Base-by-base conservation (phyloP, 2,797 vertebrate genomes). In the Sebastiscus albofasciatus region DNA sequence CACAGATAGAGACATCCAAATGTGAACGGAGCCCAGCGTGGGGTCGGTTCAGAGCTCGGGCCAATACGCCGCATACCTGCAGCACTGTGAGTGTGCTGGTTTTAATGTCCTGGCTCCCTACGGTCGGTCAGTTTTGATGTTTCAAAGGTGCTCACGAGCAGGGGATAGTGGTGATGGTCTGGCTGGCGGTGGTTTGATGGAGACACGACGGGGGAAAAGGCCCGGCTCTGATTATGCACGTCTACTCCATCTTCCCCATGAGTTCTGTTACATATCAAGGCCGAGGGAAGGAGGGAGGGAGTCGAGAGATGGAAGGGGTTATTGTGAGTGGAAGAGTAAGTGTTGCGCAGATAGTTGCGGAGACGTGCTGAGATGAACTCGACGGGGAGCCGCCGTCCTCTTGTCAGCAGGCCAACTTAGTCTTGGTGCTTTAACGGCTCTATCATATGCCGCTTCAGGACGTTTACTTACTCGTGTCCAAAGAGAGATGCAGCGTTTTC, bases 1-100 rank as follows among this genome's bases (percentile, higher is more conserved):
- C 91, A 88, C 77, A 90, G 90, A 95, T 93, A 94, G 93, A 95
- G 94, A 94, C 86, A 79, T 94, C 90, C 88, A 89, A 91, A 93
- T 83, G 87, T 86, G 90, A 92, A 67, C 26, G 39, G 62, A 87
- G 81, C 91, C 55, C 94, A 94, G 93, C 84, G 13, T 91, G 93
- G 75, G 84, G 90, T 90, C 72, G 24, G 70, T 80, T 88, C 81
- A 77, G 79, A 88, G 84, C 86, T 64, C 42, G 2, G 62, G 68
- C 79, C 83, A 78, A 72, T n/a, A 4, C 55, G 61, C 49, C 2
- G 46, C 83, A 89, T 89, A 83, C 87, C 89, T 90, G 85, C 82
- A 67, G 79, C 56, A 70, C 69, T 14, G 60, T 16, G 36, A 79
- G 72, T 24, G 69, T 24, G 69, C 85, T 59, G 83, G 56, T 79